These are phyloP conservation scores for Cheilosia impressa DNA, from an alignment of 2,888 invertebrate genomes.

Conservation along the genomic window DNA sequence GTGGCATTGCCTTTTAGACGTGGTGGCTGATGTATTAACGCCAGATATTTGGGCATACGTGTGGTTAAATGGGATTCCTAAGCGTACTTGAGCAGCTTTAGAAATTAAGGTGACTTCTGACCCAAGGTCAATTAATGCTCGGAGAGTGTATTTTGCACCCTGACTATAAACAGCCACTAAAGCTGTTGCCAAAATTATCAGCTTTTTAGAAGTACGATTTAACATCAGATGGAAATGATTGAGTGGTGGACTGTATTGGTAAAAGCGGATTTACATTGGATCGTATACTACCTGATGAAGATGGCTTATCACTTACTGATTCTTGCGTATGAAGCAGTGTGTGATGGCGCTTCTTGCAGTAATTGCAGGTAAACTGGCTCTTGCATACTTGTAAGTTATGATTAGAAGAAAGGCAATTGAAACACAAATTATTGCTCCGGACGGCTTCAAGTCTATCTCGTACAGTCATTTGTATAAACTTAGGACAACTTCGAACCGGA, in stretches of 20 bases:
- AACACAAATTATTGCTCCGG: slow-evolving; percentile 20
- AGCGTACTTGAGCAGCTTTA: slow-evolving; percentile 1
- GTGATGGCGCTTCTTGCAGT: slow-evolving; percentile 20
- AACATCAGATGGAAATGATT: not conserved
- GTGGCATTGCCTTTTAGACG: not conserved
- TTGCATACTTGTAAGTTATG: slow-evolving; percentile 4
- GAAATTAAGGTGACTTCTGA: slow-evolving; percentile 29
- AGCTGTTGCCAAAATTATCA: slow-evolving; percentile 9
- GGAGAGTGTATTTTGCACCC: not conserved
- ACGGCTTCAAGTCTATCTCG: slow-evolving; percentile 8
- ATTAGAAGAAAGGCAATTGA: slow-evolving; percentile 24
- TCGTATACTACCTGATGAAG: not conserved
- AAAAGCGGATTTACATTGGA: not conserved
- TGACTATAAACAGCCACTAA: slow-evolving; percentile 6
- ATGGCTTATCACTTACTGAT: not conserved
- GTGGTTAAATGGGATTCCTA: not conserved
- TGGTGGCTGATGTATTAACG: slow-evolving; percentile 9
- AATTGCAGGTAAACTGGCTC: slow-evolving; percentile 11
- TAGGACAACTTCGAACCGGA: slow-evolving; percentile 11
- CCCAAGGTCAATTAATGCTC: slow-evolving; percentile 26
- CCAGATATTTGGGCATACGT: slow-evolving; percentile 14
- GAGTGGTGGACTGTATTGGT: slow-evolving; percentile 12
- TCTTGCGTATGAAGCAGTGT: slow-evolving; percentile 4
- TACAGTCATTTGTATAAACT: slow-evolving; percentile 14
- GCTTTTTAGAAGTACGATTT: not conserved